These are phyloP conservation scores for Isurus oxyrinchus DNA, from an alignment of 2,113 vertebrate species.

Conservation along the genomic window DNA sequence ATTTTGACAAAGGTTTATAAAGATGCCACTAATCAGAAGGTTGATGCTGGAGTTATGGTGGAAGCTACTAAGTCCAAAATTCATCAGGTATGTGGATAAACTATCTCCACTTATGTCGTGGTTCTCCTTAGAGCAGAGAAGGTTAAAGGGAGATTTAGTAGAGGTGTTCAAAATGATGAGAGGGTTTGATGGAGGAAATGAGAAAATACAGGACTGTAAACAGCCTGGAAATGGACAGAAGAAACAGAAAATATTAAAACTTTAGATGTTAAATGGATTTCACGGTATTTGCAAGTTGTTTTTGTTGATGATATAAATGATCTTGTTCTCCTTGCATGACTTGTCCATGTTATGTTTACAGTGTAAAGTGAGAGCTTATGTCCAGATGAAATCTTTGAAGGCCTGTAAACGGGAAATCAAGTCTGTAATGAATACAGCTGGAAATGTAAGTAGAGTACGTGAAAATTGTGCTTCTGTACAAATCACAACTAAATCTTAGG, in stretches of 20 bases:
- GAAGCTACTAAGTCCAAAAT: constrained; percentile 92
- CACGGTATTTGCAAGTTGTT: background rate
- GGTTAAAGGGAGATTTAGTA: background rate
- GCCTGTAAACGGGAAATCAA: constrained; percentile 98
- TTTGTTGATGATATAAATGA: background rate
- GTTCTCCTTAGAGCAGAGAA: background rate
- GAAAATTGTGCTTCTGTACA: background rate
- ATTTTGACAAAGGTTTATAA: constrained; percentile 58
- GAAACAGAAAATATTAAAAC: background rate
- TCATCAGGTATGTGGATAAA: constrained; percentile 70
- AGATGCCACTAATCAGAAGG: constrained; percentile 71
- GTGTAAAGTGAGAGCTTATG: constrained; percentile 96
- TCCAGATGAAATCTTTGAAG: constrained; percentile 97
- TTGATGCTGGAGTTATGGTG: constrained; percentile 74
- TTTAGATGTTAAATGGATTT: background rate
- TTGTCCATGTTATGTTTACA: constrained; percentile 49
- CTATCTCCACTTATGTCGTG: background rate
- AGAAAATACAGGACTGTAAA: background rate
- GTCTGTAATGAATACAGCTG: constrained; percentile 97
- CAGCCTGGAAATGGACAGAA: background rate
- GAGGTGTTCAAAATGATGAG: background rate
- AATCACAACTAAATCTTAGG: background rate
- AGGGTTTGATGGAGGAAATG: background rate
- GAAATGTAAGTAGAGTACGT: constrained; percentile 77
- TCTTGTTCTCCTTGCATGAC: background rate